These are phyloP conservation scores for Poeciliopsis infans DNA, from an alignment of 2,797 vertebrate genomes.

Conservation along the genomic window DNA sequence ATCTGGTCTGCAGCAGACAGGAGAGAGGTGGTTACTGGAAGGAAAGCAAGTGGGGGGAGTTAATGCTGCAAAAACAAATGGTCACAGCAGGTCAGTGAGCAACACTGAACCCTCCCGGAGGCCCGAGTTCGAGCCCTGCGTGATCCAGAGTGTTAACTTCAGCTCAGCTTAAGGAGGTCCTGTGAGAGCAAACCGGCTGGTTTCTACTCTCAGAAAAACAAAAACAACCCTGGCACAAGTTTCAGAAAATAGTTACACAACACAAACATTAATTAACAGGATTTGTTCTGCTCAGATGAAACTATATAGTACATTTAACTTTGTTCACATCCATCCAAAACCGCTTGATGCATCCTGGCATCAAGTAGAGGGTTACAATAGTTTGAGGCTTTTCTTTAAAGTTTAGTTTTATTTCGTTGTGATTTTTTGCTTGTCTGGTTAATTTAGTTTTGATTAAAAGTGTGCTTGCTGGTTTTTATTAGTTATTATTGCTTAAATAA, in stretches of 20 bases:
- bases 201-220: conserved; percentile 20
- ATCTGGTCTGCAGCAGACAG: conserved; percentile 83
- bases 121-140: conserved; percentile 45
- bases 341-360: neutral
- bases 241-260: neutral
- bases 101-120: conserved; percentile 53
- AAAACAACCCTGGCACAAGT: neutral
- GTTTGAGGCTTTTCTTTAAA: no score
- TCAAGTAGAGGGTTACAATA: no score
- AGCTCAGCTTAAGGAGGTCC: conserved; percentile 53
- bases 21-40: conserved; percentile 85
- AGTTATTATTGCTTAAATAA: no score
- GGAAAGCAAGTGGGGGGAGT: conserved; percentile 54
- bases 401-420: no score
- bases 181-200: conserved; percentile 36
- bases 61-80: conserved; percentile 61
- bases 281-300: neutral
- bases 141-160: conserved; percentile 61
- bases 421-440: no score
- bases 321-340: neutral
- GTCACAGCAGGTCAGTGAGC: conserved; percentile 73
- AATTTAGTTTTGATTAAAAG: no score
- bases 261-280: neutral
- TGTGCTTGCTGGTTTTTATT: no score
- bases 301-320: neutral